These are phyloP conservation scores for Zosterops borbonicus DNA, from an alignment of 2,113 vertebrate species.

Conservation along the genomic window DNA sequence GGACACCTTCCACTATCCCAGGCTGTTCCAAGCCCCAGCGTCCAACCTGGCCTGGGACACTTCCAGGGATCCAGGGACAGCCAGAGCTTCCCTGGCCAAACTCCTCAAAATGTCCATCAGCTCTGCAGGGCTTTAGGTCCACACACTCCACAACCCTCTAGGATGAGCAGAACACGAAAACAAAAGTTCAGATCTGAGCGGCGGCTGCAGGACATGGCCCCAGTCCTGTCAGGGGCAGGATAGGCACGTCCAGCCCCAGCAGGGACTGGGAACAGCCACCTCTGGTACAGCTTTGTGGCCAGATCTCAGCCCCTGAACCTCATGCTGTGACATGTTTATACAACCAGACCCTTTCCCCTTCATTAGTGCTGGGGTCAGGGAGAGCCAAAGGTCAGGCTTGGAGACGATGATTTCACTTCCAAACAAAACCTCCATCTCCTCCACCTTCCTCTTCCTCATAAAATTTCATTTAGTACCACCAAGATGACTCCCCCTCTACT, in stretches of 20 bases:
- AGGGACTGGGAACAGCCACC: background rate
- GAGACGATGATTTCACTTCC: background rate
- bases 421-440: background rate
- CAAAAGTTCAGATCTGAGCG: background rate
- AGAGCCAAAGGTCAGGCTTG: conserved; percentile 43
- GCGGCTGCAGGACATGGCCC: background rate
- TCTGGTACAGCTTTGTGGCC: background rate
- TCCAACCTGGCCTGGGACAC: background rate
- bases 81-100: background rate
- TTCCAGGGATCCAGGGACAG: background rate
- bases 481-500: background rate
- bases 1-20: background rate
- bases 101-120: background rate
- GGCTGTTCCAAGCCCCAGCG: accelerated
- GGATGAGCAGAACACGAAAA: accelerated
- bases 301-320: background rate
- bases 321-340: conserved; percentile 37
- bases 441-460: conserved; percentile 6
- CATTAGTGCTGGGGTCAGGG: conserved; percentile 51
- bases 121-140: background rate
- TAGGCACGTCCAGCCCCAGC: background rate
- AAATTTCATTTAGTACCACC: conserved; percentile 16
- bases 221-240: background rate
- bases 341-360: conserved; percentile 45
- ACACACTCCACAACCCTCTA: accelerated